Percentiles rank a stretch among this genome's conserved stretches.
Evolutionary conservation across 2,797 vertebrate genomes (phyloP).

Genomic region (Ptychadena robeensis): DNA sequence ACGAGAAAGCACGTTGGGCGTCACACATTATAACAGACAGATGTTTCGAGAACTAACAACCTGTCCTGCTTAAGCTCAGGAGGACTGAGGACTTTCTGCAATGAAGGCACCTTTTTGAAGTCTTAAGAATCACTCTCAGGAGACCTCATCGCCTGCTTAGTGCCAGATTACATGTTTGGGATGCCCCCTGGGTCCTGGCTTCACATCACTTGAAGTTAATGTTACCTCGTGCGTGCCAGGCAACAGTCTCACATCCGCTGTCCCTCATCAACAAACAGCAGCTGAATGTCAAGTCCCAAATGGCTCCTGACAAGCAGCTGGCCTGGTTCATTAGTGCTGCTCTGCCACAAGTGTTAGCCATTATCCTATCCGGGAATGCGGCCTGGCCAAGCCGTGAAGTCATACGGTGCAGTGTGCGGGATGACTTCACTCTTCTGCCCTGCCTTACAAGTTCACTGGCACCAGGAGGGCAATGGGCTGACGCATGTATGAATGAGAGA

Average conservation of each 20-base stretch:
- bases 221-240: constrained; percentile 39
- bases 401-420: constrained; percentile 15
- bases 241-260: constrained; percentile 41
- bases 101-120: constrained; percentile 5
- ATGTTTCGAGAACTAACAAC: not conserved
- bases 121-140: not conserved
- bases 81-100: not conserved
- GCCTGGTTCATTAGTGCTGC: constrained; percentile 31
- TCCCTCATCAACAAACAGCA: constrained; percentile 38
- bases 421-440: constrained; percentile 32
- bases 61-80: not conserved
- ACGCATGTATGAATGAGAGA: constrained; percentile 17
- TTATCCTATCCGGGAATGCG: constrained; percentile 37
- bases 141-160: not conserved
- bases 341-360: constrained; percentile 49
- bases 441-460: constrained; percentile 10
- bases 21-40: not conserved
- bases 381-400: constrained; percentile 30
- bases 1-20: not conserved
- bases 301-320: constrained; percentile 36
- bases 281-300: constrained; percentile 39
- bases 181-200: constrained; percentile 28
- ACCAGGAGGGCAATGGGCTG: constrained; percentile 21
- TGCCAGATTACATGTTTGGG: constrained; percentile 30
- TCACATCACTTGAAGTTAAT: constrained; percentile 38